phyloP scores from a whole-genome alignment of 2,113 vertebrate genomes.

The Eira barbara region DNA sequence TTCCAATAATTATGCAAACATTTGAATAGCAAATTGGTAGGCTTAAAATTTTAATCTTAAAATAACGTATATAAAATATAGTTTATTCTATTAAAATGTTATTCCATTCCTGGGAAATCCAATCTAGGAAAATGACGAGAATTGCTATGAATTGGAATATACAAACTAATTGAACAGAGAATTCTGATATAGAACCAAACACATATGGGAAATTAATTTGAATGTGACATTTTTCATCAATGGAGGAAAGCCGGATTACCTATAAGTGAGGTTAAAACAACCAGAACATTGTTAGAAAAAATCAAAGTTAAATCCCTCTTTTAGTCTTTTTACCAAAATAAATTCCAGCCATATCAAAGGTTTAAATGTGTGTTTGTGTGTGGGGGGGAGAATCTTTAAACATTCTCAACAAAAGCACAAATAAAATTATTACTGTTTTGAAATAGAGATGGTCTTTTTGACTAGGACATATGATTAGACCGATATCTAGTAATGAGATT shows the following conservation, averaged over 20 bases:
- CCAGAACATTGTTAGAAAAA: not conserved
- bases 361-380: not conserved
- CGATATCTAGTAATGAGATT: too few relatives aligned
- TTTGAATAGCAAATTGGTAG: not conserved
- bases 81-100: not conserved
- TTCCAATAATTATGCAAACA: not conserved
- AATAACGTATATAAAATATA: not conserved
- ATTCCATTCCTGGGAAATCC: not conserved
- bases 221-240: not conserved
- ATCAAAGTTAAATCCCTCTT: not conserved
- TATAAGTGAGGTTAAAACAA: not conserved
- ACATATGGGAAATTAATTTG: not conserved
- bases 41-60: slow-evolving; percentile 31
- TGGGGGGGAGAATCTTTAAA: not conserved
- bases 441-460: not conserved
- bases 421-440: not conserved
- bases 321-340: slow-evolving; percentile 7
- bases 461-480: not conserved
- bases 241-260: not conserved
- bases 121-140: not conserved
- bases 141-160: not conserved
- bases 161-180: not conserved
- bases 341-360: not conserved
- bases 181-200: not conserved
- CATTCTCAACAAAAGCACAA: slow-evolving; percentile 8